Evolutionary conservation across 2,113 vertebrate genomes (phyloP).

Genomic region (Hepsetus odoe): DNA sequence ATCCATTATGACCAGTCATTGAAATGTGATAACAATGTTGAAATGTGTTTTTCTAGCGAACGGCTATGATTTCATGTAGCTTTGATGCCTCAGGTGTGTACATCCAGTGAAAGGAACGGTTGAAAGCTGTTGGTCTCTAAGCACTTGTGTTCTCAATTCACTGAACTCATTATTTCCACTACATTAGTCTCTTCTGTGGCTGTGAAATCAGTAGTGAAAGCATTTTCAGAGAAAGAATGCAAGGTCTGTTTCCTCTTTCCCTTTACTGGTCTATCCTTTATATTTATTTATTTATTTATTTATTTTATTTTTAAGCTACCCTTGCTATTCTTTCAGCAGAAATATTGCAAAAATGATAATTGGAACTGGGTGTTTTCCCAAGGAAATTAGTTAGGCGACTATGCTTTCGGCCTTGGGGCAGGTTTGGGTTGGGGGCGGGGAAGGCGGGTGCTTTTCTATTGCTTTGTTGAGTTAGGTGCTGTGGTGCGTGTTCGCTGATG

Average conservation of each 20-base stretch:
- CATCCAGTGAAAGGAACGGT: conserved; percentile 23
- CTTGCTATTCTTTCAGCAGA: not conserved
- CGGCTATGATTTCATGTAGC: not conserved
- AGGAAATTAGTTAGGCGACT: not conserved
- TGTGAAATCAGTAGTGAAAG: conserved; percentile 20
- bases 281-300: no score
- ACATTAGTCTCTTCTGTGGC: conserved; percentile 7
- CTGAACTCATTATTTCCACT: conserved; percentile 17
- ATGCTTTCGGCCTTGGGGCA: not conserved
- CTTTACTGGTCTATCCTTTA: not conserved
- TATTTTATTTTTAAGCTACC: not conserved
- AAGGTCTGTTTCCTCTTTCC: not conserved
- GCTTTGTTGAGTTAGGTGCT: not conserved
- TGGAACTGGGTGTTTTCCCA: not conserved
- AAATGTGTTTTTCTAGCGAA: no score
- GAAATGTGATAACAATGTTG: no score
- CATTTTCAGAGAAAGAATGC: not conserved
- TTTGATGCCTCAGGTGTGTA: not conserved
- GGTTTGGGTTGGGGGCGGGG: not conserved
- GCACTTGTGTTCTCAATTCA: not conserved
- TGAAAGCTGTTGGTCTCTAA: conserved; percentile 10
- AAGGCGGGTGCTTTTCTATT: not conserved
- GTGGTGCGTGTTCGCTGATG: not conserved
- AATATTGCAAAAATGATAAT: conserved; percentile 9
- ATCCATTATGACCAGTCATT: no score